Base-by-base conservation (phyloP, 2,888 invertebrate species). In the Stegana nigrithorax region DNA sequence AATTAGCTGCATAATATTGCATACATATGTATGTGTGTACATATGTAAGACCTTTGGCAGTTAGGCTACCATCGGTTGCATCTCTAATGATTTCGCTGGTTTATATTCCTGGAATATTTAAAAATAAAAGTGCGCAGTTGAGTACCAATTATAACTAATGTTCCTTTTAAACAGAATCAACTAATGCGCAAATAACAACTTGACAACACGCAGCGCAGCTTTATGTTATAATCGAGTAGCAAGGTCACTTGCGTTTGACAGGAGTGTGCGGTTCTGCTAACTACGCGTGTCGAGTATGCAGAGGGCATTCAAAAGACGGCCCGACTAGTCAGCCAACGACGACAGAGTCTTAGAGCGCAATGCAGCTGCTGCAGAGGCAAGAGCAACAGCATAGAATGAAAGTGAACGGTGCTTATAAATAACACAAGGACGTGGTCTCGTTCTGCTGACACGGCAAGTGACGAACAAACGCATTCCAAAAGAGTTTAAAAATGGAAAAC, bases 371-470 rank as follows among this genome's bases (percentile, higher is more conserved):
- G 23, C n/a, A 6, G n/a, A 2, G 6, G 25, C 47, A 23, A 23
- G 6, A 3, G n/a, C 36, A 23, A 25, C 50, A 26, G 50, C 50
- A 50, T 55, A n/a, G 53, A 55, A 26, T 55, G 32, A 53, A 53
- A 53, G 53, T 53, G 53, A 25, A 29, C 32, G 8, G 12, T 14
- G 10, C 36, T 23, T 79, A 79, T 69, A 79, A 79, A 79, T 79
- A 76, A 79, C 73, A 67, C 75, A 76, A 76, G 75, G 79, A 79
- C 79, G 72, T 75, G 75, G 69, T 42, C 25, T 23, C 14, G 21
- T 56, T 23, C 39, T 32, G 39, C 42, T 26, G 57, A 23, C 32
- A 21, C 53, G 2, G 23, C 14, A 19, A 23, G n/a, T n/a, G n/a
- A n/a, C 32, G 7, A 32, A 12, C 12, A 12, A 32, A 6, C 7